Evolutionary conservation across 2,113 vertebrate species (phyloP), one percentile per base, ranked within the genome.

Genomic region (Lophura nycthemera): DNA sequence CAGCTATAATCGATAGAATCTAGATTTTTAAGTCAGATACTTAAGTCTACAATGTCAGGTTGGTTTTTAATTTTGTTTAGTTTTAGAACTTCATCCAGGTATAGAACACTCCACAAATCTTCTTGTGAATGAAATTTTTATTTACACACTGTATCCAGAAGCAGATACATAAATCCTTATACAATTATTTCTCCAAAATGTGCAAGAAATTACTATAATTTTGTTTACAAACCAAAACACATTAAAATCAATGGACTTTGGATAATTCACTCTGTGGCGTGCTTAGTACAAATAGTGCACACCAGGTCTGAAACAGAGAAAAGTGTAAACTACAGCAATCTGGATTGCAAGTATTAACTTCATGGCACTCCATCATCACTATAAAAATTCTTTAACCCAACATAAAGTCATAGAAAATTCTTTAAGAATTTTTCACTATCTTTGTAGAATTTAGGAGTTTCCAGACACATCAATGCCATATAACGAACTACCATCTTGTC

Each of bases 191-290:
- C 98, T 98, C 97, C 97, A 99, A 99, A 99, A 98, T 99, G 98
- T 99, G 98, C 99, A 99, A 99, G 98, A 99, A 99, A 98, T 98
- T 98, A 99, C 98, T 98, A 97, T 98, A 98, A 98, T 98, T 98
- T 98, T 97, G 97, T 96, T 97, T 97, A 97, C 98, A 97, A 98
- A 98, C 96, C 98, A 98, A 98, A 98, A 98, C 98, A 98, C 98
- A 94, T 97, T 97, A 98, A 98, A 98, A 98, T 98, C 96, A 97
- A 98, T 97, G 97, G 97, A 98, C 98, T 98, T 98, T 98, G 98
- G 97, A 98, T 98, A 98, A 97, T 97, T 98, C 96, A 98, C 97
- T 98, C 96, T 98, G 97, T 92, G 96, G 97, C 4, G 96, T 96
- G 97, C 97, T 96, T 82, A 84, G 93, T 96, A 98, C 95, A 98